Conservation (phyloP, 2,888 invertebrate species). For the Sepioteuthis lessoniana region DNA sequence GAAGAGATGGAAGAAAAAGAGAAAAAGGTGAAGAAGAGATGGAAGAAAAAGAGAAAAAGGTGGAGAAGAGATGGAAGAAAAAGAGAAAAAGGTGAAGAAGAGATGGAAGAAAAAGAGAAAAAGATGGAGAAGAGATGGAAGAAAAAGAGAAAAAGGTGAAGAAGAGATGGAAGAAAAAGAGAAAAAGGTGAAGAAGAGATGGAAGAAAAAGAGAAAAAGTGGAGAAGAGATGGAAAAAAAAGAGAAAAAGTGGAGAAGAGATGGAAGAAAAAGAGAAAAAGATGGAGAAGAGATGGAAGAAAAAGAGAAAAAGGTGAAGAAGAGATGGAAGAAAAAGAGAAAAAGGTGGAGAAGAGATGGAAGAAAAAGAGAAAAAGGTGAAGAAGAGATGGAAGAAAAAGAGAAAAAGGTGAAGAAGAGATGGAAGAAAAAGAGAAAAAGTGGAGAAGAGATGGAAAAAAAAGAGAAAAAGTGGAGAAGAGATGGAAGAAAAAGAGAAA, state of each 20-base stretch:
- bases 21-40: not conserved
- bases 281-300: too few relatives aligned
- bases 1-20: not conserved
- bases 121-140: too few relatives aligned
- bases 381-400: too few relatives aligned
- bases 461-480: not conserved
- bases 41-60: not conserved
- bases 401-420: too few relatives aligned
- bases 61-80: not conserved
- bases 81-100: not conserved
- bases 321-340: not conserved
- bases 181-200: not conserved
- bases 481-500: not conserved
- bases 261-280: not conserved
- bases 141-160: not conserved
- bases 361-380: too few relatives aligned
- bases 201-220: not conserved
- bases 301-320: not conserved
- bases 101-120: rapidly evolving
- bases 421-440: too few relatives aligned
- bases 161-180: not conserved
- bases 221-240: not conserved
- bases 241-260: not conserved
- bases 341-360: too few relatives aligned
- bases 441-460: too few relatives aligned